phyloP scores from a whole-genome alignment of 2,888 invertebrate genomes.

The Litoditis marina region DNA sequence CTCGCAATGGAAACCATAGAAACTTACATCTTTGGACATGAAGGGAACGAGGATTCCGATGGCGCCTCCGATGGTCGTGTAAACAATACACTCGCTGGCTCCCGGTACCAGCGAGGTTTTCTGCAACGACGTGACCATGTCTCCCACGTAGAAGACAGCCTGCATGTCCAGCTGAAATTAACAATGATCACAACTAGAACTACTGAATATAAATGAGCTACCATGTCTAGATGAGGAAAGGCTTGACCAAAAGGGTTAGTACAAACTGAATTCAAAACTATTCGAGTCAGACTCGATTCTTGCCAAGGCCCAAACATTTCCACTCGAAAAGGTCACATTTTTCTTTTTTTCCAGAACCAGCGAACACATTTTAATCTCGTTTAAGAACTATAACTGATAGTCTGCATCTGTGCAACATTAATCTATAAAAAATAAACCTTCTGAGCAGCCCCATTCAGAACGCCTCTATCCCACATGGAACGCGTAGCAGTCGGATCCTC shows the following conservation, averaged over 20 bases:
- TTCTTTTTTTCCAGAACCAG: no score
- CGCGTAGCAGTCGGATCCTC: conserved; percentile 99
- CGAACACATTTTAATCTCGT: no score
- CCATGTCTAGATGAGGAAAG: no score
- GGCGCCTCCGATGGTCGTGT: conserved; percentile 87
- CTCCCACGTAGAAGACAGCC: conserved; percentile 90
- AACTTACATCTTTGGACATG: conserved; percentile 74
- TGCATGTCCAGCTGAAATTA: conserved; percentile 73
- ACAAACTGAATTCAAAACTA: no score
- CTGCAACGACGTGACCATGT: conserved; percentile 83
- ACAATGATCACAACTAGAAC: no score
- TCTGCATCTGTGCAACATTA: neutral
- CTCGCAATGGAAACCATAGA: neutral
- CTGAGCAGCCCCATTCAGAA: conserved; percentile 92
- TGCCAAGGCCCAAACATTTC: no score
- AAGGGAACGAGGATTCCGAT: conserved; percentile 90
- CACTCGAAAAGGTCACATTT: no score
- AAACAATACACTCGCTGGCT: conserved; percentile 91
- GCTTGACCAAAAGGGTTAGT: no score
- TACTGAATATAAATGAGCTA: no score
- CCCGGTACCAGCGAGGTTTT: conserved; percentile 94
- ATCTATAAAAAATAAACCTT: conserved; percentile 70
- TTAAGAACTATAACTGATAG: no score
- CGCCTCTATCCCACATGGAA: conserved; percentile 84
- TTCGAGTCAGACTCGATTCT: no score